These are phyloP conservation scores for Solea solea DNA, from an alignment of 2,113 vertebrate genomes.

Conservation along the genomic window DNA sequence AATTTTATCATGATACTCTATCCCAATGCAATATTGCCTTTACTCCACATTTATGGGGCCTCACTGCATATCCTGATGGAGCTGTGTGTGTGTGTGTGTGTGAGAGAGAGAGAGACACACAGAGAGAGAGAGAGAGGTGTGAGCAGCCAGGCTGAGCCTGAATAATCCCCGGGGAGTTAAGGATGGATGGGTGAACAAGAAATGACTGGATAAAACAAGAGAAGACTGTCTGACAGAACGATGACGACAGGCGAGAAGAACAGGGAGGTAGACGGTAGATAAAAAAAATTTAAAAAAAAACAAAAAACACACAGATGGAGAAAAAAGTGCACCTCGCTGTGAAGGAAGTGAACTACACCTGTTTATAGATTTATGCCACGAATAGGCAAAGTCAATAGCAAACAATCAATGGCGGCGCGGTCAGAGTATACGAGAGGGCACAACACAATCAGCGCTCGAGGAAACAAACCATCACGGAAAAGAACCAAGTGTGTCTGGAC, in stretches of 20 bases:
- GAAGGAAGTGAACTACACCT: neutral
- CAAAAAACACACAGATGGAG: too few relatives aligned
- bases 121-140: slow-evolving; percentile 30
- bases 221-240: slow-evolving; percentile 53
- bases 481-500: too few relatives aligned
- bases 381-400: neutral
- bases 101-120: slow-evolving; percentile 41
- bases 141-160: slow-evolving; percentile 58
- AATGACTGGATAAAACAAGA: slow-evolving; percentile 60
- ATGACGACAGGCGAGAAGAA: slow-evolving; percentile 7
- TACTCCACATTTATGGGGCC: neutral
- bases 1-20: too few relatives aligned
- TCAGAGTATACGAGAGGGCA: slow-evolving; percentile 4
- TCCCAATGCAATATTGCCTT: neutral
- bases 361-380: slow-evolving; percentile 6
- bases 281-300: too few relatives aligned
- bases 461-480: slow-evolving; percentile 17
- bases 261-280: neutral
- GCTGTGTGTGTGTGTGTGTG: slow-evolving; percentile 28
- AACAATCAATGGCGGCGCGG: neutral
- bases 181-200: slow-evolving; percentile 58
- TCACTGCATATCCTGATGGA: slow-evolving; percentile 33
- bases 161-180: slow-evolving; percentile 53
- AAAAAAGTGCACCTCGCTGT: neutral
- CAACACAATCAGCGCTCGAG: neutral